Evolutionary conservation across 2,888 invertebrate species (phyloP).

Genomic region (Quadroppia sp.): DNA sequence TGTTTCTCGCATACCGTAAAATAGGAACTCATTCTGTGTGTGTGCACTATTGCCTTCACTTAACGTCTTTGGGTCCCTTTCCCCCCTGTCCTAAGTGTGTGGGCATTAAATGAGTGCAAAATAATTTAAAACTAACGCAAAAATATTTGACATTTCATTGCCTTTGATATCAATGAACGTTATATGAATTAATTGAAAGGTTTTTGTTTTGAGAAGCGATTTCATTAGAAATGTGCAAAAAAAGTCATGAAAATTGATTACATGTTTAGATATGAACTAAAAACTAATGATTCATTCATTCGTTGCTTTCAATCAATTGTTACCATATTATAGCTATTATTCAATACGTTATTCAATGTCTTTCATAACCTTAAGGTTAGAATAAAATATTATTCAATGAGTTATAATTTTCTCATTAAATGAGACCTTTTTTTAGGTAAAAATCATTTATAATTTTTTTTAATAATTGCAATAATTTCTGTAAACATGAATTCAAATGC

Average conservation of each 20-base stretch:
- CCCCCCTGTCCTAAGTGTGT: not conserved
- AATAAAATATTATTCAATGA: not conserved
- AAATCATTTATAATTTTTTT: too few relatives aligned
- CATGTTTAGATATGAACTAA: not conserved
- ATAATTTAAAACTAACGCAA: not conserved
- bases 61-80: too few relatives aligned
- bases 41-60: too few relatives aligned
- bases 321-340: not conserved
- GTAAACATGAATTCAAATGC: too few relatives aligned
- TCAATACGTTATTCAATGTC: not conserved
- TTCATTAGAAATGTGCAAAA: not conserved
- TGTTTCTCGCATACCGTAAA: not conserved
- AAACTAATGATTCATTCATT: conserved; percentile 9
- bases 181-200: conserved; percentile 6
- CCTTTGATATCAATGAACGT: conserved; percentile 29
- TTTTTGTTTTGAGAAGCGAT: not conserved
- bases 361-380: not conserved
- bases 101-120: conserved; percentile 9
- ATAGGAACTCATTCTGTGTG: not conserved
- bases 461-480: too few relatives aligned
- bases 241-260: not conserved
- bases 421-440: too few relatives aligned
- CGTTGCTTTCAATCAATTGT: not conserved
- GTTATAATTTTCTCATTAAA: too few relatives aligned
- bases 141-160: conserved; percentile 11